A percentile compares a stretch with the other conserved stretches of the same genome.
phyloP scores from a whole-genome alignment of 2,113 vertebrate genomes.

The Nannospalax galili region DNA sequence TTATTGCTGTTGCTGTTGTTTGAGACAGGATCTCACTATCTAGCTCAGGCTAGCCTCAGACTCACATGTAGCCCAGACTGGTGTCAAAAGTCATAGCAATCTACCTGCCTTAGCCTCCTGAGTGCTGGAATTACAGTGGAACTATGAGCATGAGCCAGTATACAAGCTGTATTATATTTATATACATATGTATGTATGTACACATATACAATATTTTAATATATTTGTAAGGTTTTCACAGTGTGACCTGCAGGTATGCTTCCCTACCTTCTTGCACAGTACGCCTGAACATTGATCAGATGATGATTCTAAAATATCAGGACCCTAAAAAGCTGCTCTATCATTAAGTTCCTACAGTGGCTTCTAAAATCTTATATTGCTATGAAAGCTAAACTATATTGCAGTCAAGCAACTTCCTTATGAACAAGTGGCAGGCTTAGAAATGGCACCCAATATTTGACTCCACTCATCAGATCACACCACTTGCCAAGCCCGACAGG shows the following conservation, averaged over 20 bases:
- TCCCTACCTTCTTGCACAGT: not conserved
- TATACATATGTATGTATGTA: not conserved
- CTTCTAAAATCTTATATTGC: constrained; percentile 53
- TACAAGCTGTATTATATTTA: not conserved
- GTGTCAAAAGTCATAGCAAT: not conserved
- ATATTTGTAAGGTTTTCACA: not conserved
- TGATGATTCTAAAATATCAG: constrained; percentile 23
- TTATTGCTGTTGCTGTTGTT: not conserved
- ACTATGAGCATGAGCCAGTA: not conserved
- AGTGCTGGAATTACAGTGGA: not conserved
- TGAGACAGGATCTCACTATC: not conserved
- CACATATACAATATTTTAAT: not conserved
- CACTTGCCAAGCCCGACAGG: not conserved
- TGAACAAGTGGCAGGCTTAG: not conserved
- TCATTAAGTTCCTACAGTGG: constrained; percentile 61
- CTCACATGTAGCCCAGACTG: not conserved
- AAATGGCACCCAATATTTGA: constrained; percentile 48
- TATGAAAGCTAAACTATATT: constrained; percentile 52
- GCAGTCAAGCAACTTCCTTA: not conserved
- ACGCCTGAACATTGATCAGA: not conserved
- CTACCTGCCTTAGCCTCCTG: not conserved
- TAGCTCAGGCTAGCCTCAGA: not conserved
- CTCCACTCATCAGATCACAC: constrained; percentile 21
- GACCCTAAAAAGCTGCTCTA: constrained; percentile 31
- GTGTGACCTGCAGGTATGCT: not conserved